Evolutionary conservation across 2,888 invertebrate species (phyloP), one percentile per base, ranked within the genome.

Genomic region (Xanthorhoe spadicearia): DNA sequence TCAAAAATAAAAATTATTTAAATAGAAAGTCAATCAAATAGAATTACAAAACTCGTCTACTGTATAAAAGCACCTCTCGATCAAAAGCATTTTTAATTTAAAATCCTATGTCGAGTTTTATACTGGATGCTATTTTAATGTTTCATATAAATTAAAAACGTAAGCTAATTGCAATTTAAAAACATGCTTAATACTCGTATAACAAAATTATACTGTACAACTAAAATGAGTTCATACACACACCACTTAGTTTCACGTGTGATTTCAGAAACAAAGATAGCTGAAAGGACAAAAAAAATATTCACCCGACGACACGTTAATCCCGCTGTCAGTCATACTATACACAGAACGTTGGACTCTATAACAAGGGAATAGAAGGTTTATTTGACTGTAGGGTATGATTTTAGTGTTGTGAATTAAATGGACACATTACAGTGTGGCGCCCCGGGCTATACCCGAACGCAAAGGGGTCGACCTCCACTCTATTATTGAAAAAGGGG

Each of bases 401-500:
- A 83, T 84, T 83, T 84, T 77, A 72, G 77, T 80, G 80, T 80
- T 79, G 84, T 83, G 83, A 87, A 89, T 90, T 87, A 88, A 89
- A 90, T 89, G 87, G 86, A 86, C 85, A 87, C 83, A 86, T 89
- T 83, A 86, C 83, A 75, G 79, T 63, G 62, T 71, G 72, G 70
- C 76, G 87, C 88, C 86, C 72, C 74, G 71, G 84, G 90, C 86
- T 66, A 76, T 74, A 74, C 74, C 75, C 74, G 72, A 74, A 77
- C 78, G 85, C 87, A 89, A 89, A 90, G 87, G 84, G 83, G 62
- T 56, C 71, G 79, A 75, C 82, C 77, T 82, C 81, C 73, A 76
- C 82, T 86, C 84, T 86, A 89, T 89, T 91, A 90, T 91, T 89
- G 90, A 89, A 89, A 89, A 89, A 86, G 89, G 90, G 87, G 85